A percentile compares a stretch with the other conserved stretches of the same genome.
Evolutionary conservation across 2,797 vertebrate species (phyloP).

Genomic region (Sebastes paucispinis): DNA sequence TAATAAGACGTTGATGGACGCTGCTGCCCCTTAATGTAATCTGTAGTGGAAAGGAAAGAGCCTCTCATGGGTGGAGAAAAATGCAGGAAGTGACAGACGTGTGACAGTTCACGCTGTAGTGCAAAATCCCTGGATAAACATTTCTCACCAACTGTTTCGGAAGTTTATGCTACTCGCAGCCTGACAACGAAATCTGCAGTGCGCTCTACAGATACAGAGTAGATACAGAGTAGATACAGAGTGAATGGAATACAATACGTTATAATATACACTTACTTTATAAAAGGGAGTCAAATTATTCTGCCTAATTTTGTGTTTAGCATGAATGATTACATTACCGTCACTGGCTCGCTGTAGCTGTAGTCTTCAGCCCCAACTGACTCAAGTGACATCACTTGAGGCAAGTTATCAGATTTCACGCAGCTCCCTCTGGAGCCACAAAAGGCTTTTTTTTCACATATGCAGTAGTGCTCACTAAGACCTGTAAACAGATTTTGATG

Average conservation of each 20-base stretch:
- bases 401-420: no score
- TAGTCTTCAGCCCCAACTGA: neutral
- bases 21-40: neutral
- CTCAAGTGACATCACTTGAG: neutral
- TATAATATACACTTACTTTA: neutral
- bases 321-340: no score
- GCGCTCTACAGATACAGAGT: neutral
- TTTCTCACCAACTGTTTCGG: neutral
- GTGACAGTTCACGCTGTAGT: neutral
- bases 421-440: no score
- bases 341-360: neutral
- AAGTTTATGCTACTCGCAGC: neutral
- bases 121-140: neutral
- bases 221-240: no score
- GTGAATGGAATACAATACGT: neutral
- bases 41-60: slow-evolving; percentile 2
- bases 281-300: neutral
- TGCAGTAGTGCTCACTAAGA: neutral
- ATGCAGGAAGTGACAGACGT: slow-evolving; percentile 20
- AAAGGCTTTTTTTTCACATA: neutral
- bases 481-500: neutral
- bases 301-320: no score
- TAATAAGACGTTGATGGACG: neutral
- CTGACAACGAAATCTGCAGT: neutral
- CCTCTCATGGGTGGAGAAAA: neutral